A percentile compares a stretch with the other conserved stretches of the same genome.
Evolutionary conservation across 2,797 vertebrate species (phyloP).

Genomic region (Periophthalmus magnuspinnatus): DNA sequence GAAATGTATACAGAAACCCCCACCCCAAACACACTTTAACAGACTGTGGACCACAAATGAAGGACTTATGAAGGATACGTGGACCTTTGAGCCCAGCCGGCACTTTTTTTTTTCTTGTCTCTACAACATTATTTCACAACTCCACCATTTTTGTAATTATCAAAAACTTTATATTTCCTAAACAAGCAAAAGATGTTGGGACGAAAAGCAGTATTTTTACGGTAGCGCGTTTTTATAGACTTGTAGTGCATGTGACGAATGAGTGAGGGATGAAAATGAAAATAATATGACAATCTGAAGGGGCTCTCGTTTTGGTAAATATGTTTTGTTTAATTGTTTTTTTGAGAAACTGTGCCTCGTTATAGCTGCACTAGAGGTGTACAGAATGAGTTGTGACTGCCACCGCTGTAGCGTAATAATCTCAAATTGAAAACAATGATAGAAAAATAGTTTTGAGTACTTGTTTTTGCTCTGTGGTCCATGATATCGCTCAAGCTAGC

Average conservation of each 20-base stretch:
- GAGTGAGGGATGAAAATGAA: constrained; percentile 29
- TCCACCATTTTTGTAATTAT: constrained; percentile 41
- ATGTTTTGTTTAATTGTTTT: constrained; percentile 10
- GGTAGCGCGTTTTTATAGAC: constrained; percentile 23
- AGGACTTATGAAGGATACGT: constrained; percentile 68
- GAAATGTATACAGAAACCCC: constrained; percentile 12
- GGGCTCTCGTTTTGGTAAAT: constrained; percentile 10
- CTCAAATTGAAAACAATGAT: constrained; percentile 23
- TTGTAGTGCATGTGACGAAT: constrained; percentile 24
- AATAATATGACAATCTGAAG: constrained; percentile 57
- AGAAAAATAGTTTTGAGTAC: constrained; percentile 25
- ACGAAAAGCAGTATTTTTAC: constrained; percentile 68
- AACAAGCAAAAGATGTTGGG: constrained; percentile 32
- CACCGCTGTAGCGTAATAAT: constrained; percentile 21
- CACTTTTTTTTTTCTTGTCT: constrained; percentile 49
- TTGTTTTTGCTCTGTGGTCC: constrained; percentile 46
- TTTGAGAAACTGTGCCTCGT: constrained; percentile 26
- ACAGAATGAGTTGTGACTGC: constrained; percentile 12
- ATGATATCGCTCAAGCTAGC: constrained; percentile 41
- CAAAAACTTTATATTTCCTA: constrained; percentile 38
- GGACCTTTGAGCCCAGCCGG: constrained; percentile 45
- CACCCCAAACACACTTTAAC: constrained; percentile 49
- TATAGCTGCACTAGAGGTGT: constrained; percentile 25
- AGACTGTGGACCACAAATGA: constrained; percentile 48
- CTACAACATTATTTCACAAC: constrained; percentile 44